A percentile compares a stretch with the other conserved stretches of the same genome.
These are phyloP conservation scores for Galleria mellonella DNA, from an alignment of 1,140 invertebrate species.

Conservation along the genomic window DNA sequence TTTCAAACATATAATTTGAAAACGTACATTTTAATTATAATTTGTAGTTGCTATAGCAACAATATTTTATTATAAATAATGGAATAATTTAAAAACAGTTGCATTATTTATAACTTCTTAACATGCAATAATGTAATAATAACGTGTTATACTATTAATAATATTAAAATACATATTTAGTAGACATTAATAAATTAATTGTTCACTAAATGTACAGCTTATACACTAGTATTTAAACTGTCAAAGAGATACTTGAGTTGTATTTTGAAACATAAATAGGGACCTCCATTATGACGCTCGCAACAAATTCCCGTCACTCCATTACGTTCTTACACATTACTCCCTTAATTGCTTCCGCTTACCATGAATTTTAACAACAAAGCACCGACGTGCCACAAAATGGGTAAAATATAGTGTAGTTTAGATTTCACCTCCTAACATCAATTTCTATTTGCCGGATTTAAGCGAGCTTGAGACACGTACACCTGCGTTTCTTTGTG, in stretches of 20 bases:
- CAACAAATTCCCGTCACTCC: conserved; percentile 63
- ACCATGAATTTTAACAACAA: conserved; percentile 63
- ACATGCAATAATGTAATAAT: too few relatives aligned
- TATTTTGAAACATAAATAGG: conserved; percentile 55
- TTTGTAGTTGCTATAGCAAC: too few relatives aligned
- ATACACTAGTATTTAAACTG: too few relatives aligned
- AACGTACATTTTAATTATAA: too few relatives aligned
- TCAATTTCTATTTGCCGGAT: conserved; percentile 59
- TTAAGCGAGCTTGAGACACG: conserved; percentile 27
- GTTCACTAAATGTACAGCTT: too few relatives aligned
- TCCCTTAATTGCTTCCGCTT: conserved; percentile 62
- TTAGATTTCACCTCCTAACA: conserved; percentile 49
- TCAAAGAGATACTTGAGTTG: conserved; percentile 4
- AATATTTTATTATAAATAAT: too few relatives aligned
- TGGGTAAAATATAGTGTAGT: conserved; percentile 54
- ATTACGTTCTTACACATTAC: conserved; percentile 64
- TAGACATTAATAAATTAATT: too few relatives aligned
- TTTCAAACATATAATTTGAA: too few relatives aligned
- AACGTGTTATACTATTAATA: too few relatives aligned
- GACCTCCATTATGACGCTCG: conserved; percentile 45
- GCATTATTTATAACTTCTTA: too few relatives aligned
- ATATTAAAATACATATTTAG: too few relatives aligned
- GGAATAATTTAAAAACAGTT: too few relatives aligned
- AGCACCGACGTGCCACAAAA: conserved; percentile 44
- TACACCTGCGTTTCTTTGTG: conserved; percentile 48